Evolutionary conservation across 2,888 invertebrate species (phyloP), one percentile per base, ranked within the genome.

Genomic region (Perdita meconis): DNA sequence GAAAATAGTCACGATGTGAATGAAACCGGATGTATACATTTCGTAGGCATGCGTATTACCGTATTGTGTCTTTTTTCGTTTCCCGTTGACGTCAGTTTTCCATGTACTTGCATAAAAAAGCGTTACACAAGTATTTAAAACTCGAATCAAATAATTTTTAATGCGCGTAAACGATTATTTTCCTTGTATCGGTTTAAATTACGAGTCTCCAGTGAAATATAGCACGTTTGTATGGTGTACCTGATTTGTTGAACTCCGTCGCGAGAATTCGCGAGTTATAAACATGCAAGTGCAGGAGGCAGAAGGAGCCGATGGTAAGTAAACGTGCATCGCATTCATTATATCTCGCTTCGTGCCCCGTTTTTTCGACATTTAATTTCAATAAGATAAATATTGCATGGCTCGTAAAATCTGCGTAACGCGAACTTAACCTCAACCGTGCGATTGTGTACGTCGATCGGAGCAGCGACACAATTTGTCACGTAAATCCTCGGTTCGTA

Each of bases 241-340:
- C 36, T 34, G 44, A 57, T 69, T 26, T 47, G 40, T 44, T 72
- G 65, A 79, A 59, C 44, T 56, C 47, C 53, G 10, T 67, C 65
- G 67, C 65, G 70, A 71, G 47, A n/a, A 59, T 66, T 72, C 44
- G 64, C 57, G 63, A 69, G 64, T 60, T 60, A 64, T 59, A 78
- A 88, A 80, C 66, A 90, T 90, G 90, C 86, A 89, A 81, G 80
- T 78, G 50, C 89, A 90, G 80, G 90, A 90, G 61, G 69, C 68
- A 42, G 90, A 90, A 61, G 90, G 86, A 75, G 86, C 82, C 44
- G 90, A 90, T 69, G 90, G 90, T 88, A 77, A 22, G 80, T 75
- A 81, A 82, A 84, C 8, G 6, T 30, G 2, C 19, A 26, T 68
- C 40, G 2, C 6, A 10, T n/a, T 59, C 16, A 8, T 22, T 38